Conservation (phyloP, 2,888 invertebrate genomes). For the Therioaphis trifolii region DNA sequence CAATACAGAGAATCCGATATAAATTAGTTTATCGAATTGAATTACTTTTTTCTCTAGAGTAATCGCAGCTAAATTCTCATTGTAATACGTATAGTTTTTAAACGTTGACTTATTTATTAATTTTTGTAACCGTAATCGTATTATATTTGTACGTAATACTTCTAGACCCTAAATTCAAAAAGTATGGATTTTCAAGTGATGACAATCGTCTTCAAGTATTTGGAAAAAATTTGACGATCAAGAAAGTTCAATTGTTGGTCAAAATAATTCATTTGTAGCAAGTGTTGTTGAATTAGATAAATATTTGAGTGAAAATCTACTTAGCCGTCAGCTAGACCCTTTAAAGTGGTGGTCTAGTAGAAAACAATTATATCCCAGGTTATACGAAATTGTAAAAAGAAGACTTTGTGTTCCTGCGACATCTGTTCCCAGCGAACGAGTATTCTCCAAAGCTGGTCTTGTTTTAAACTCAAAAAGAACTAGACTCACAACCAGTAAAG, state of each 20-base stretch:
- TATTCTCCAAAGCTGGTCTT: slow-evolving; percentile 61
- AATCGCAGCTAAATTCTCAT: too few species aligned
- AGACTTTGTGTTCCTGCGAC: slow-evolving; percentile 61
- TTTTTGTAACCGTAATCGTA: background rate
- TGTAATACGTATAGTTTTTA: background rate
- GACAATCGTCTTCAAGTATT: background rate
- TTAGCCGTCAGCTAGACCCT: slow-evolving; percentile 8
- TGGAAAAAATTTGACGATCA: background rate
- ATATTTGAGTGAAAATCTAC: background rate
- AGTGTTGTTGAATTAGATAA: slow-evolving; percentile 9
- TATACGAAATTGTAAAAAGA: slow-evolving; percentile 57
- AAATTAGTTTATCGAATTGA: too few species aligned
- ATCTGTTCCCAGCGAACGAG: slow-evolving; percentile 63
- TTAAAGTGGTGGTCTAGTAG: slow-evolving; percentile 16
- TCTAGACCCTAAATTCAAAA: background rate
- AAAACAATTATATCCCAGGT: background rate
- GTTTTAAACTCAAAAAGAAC: background rate
- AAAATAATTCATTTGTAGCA: slow-evolving; percentile 16
- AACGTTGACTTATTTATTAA: background rate
- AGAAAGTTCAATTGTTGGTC: background rate
- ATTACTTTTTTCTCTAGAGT: too few species aligned
- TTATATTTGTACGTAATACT: too few species aligned
- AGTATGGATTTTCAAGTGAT: slow-evolving; percentile 8
- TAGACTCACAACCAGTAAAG: slow-evolving; percentile 1
- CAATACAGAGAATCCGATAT: too few species aligned